A percentile compares a stretch with the other conserved stretches of the same genome.
These are phyloP conservation scores for Hermetia illucens DNA, from an alignment of 1,140 invertebrate genomes.

Conservation along the genomic window DNA sequence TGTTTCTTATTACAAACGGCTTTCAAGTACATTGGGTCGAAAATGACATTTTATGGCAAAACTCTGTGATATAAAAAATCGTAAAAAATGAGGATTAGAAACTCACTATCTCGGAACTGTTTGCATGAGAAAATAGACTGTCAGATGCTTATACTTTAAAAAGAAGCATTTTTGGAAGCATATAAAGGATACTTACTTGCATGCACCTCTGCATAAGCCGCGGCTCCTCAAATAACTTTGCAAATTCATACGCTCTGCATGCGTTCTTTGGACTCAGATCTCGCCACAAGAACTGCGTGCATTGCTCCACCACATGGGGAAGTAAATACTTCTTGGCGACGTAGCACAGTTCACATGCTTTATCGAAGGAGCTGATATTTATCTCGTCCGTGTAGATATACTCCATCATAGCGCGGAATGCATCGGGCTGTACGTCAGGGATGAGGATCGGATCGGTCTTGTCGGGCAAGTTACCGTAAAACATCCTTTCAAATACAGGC, in stretches of 20 bases:
- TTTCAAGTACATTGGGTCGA: too few relatives aligned
- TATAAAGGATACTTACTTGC: constrained; percentile 33
- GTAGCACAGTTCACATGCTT: constrained; percentile 73
- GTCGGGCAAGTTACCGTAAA: constrained; percentile 54
- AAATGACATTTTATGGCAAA: too few relatives aligned
- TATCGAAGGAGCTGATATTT: constrained; percentile 60
- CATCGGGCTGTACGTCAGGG: constrained; percentile 68
- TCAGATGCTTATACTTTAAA: too few relatives aligned
- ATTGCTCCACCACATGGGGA: constrained; percentile 62
- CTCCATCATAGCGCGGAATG: constrained; percentile 61
- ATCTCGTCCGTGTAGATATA: constrained; percentile 74
- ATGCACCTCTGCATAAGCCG: constrained; percentile 65
- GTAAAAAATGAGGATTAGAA: too few relatives aligned
- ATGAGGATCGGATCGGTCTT: constrained; percentile 58
- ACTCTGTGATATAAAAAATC: too few relatives aligned
- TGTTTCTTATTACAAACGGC: too few relatives aligned
- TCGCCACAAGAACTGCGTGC: constrained; percentile 63
- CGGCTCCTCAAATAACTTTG: constrained; percentile 69
- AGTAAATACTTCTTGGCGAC: constrained; percentile 81
- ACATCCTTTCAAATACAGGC: constrained; percentile 71
- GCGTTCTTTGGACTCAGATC: constrained; percentile 65
- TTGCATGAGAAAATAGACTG: too few relatives aligned
- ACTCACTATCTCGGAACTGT: too few relatives aligned
- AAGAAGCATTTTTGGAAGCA: too few relatives aligned
- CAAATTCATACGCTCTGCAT: constrained; percentile 72